Conservation (phyloP, 92 coral and sea anemone species). For the Parazoanthus swiftii region DNA sequence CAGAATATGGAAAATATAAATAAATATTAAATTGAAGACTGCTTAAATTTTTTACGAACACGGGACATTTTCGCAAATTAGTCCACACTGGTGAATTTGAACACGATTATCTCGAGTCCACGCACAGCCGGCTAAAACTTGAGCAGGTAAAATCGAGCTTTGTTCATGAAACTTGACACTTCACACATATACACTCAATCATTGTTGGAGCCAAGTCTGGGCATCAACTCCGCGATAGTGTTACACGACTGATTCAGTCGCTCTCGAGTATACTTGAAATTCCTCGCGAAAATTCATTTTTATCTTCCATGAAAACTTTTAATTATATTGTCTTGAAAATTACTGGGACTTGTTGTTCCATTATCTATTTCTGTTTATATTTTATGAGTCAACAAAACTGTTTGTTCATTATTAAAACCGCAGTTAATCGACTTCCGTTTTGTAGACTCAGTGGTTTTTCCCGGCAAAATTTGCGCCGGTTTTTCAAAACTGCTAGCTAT, state of each 20-base stretch:
- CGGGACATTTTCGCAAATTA: background rate
- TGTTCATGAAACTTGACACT: constrained; percentile 69
- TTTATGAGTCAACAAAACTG: background rate
- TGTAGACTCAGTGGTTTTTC: too few relatives aligned
- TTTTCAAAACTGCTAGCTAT: too few relatives aligned
- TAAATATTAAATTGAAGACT: too few relatives aligned
- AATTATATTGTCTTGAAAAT: background rate
- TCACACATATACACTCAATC: constrained; percentile 72
- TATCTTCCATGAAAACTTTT: background rate
- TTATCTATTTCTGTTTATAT: background rate
- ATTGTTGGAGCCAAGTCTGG: constrained; percentile 58
- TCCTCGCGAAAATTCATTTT: background rate
- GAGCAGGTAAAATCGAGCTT: constrained; percentile 50
- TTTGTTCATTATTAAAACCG: background rate
- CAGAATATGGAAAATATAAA: background rate
- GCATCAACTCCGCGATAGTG: constrained; percentile 32
- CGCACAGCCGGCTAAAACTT: constrained; percentile 27
- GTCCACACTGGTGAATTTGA: background rate
- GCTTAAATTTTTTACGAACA: background rate
- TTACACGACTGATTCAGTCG: constrained; percentile 13
- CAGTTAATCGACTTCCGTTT: background rate
- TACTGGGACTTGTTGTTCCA: background rate
- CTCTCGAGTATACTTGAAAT: constrained; percentile 7
- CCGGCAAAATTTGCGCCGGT: too few relatives aligned
- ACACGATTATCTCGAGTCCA: background rate